Evolutionary conservation across 53 echinoderm and acorn worm species (phyloP).

Genomic region (Luidia sarsii): DNA sequence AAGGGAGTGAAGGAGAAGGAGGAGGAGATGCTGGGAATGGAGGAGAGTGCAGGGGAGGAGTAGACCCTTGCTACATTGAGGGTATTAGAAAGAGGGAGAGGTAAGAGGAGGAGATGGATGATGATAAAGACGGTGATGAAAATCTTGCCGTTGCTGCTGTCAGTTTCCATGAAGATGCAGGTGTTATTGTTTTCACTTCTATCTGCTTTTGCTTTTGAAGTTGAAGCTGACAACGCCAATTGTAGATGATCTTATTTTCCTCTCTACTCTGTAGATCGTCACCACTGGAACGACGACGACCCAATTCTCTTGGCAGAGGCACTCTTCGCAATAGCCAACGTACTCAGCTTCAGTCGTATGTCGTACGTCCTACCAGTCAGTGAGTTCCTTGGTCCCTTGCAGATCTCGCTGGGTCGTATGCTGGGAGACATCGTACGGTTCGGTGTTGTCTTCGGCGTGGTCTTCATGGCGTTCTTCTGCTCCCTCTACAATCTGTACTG

Average conservation of each 20-base stretch:
- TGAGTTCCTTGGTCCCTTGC: conserved; percentile 93
- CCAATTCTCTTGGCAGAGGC: conserved; percentile 85
- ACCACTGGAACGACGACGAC: conserved; percentile 57
- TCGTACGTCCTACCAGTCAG: conserved; percentile 94
- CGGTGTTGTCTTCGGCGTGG: conserved; percentile 89
- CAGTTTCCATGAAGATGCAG: too few species aligned
- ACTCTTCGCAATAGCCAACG: conserved; percentile 86
- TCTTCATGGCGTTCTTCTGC: conserved; percentile 94
- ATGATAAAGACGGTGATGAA: too few species aligned
- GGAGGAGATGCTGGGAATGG: too few species aligned
- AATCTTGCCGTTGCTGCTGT: too few species aligned
- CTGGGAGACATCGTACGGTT: conserved; percentile 89
- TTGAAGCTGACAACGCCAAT: background rate
- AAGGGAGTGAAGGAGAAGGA: too few species aligned
- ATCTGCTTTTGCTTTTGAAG: too few species aligned
- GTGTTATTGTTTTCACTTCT: too few species aligned
- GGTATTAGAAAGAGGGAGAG: too few species aligned
- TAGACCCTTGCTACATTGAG: too few species aligned
- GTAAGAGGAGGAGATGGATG: too few species aligned
- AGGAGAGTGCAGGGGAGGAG: too few species aligned
- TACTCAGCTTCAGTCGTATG: conserved; percentile 87
- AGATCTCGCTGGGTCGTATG: conserved; percentile 97
- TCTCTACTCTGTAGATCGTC: conserved; percentile 50
- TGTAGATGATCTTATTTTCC: background rate
- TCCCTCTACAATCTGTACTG: conserved; percentile 87